phyloP scores from a whole-genome alignment of 1,140 invertebrate genomes.

The Atta texana region DNA sequence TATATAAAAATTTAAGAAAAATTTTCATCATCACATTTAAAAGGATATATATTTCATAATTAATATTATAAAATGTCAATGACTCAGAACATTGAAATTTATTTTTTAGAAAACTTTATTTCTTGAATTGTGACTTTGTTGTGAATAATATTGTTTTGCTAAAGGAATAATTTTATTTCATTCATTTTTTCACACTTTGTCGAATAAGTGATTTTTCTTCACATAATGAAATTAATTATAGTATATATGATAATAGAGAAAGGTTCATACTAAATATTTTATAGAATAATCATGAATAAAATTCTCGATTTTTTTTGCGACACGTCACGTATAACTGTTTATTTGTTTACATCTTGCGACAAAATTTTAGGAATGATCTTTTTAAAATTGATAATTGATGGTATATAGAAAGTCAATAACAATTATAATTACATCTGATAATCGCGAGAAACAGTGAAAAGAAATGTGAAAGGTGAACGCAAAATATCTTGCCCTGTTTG shows the following conservation, averaged over 20 bases:
- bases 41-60: no score
- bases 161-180: background rate
- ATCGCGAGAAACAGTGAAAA: background rate
- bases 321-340: background rate
- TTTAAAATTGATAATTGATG: background rate
- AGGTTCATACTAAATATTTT: background rate
- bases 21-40: no score
- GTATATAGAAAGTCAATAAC: background rate
- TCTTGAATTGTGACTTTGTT: no score
- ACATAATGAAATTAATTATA: constrained; percentile 5
- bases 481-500: constrained; percentile 67
- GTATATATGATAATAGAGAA: background rate
- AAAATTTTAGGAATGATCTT: background rate
- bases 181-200: background rate
- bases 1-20: no score
- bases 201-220: background rate
- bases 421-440: background rate
- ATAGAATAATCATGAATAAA: background rate
- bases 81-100: no score
- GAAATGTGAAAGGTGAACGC: background rate
- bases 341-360: constrained; percentile 1
- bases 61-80: no score
- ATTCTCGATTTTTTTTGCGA: background rate
- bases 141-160: background rate
- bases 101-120: no score